phyloP scores from a whole-genome alignment of 2,113 vertebrate genomes.

The Calidris pygmaea region DNA sequence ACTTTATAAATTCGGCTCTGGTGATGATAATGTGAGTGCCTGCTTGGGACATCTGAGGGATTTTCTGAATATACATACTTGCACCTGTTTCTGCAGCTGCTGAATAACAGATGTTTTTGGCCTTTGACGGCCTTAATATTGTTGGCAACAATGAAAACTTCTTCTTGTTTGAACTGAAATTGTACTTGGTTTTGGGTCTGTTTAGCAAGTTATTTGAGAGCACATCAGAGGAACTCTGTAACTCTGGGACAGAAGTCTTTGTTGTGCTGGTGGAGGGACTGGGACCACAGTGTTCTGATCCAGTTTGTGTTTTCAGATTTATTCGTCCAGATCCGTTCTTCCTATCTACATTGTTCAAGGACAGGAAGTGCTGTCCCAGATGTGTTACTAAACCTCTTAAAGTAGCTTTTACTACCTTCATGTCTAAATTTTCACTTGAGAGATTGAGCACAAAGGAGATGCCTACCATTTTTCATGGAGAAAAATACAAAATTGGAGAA shows the following conservation, averaged over 20 bases:
- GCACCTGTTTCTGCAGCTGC: slow-evolving; percentile 56
- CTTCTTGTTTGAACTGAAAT: slow-evolving; percentile 18
- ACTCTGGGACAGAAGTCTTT: not conserved
- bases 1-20: not conserved
- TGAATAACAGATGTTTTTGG: not conserved
- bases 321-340: not conserved
- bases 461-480: not conserved
- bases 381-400: not conserved
- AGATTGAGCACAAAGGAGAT: not conserved
- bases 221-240: not conserved
- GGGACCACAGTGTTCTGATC: not conserved
- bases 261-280: not conserved
- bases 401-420: not conserved
- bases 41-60: not conserved
- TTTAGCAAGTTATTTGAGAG: not conserved
- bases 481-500: not conserved
- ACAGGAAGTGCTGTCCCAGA: not conserved
- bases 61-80: not conserved
- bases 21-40: not conserved
- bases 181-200: not conserved
- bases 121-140: not conserved
- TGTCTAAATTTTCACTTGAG: not conserved
- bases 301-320: not conserved
- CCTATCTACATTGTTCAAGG: not conserved
- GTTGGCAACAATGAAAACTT: not conserved